phyloP scores from a whole-genome alignment of 1,140 invertebrate species.

The Heliothis virescens region DNA sequence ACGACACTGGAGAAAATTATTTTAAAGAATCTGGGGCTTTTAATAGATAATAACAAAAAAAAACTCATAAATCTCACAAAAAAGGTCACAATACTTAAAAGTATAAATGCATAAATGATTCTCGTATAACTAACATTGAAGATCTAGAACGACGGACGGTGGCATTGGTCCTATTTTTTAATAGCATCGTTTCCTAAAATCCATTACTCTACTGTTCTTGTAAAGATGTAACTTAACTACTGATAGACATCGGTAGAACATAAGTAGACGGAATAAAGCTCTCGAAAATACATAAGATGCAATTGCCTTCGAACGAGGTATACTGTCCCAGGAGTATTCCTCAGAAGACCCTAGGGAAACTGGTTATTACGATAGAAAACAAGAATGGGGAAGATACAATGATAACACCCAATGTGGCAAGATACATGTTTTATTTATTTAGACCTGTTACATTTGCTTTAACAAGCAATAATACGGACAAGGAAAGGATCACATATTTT shows the following conservation, averaged over 20 bases:
- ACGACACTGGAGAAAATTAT: neutral
- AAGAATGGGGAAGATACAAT: neutral
- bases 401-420: neutral
- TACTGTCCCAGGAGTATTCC: neutral
- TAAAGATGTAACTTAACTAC: no score
- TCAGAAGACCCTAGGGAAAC: neutral
- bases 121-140: no score
- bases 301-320: neutral
- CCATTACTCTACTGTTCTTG: neutral
- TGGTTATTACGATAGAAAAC: slow-evolving; percentile 20
- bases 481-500: neutral
- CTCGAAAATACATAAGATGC: slow-evolving; percentile 4
- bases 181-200: neutral
- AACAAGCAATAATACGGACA: slow-evolving; percentile 12
- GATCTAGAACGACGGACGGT: no score
- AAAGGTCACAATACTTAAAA: neutral
- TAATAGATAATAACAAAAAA: no score
- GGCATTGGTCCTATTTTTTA: neutral
- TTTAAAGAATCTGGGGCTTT: neutral
- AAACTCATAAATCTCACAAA: neutral
- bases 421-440: slow-evolving; percentile 21
- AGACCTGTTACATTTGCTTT: neutral
- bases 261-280: no score
- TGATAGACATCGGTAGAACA: no score
- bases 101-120: no score